Percentiles rank a stretch among this genome's conserved stretches.
Conservation (phyloP, 1,140 invertebrate genomes). For the Ips typographus region DNA sequence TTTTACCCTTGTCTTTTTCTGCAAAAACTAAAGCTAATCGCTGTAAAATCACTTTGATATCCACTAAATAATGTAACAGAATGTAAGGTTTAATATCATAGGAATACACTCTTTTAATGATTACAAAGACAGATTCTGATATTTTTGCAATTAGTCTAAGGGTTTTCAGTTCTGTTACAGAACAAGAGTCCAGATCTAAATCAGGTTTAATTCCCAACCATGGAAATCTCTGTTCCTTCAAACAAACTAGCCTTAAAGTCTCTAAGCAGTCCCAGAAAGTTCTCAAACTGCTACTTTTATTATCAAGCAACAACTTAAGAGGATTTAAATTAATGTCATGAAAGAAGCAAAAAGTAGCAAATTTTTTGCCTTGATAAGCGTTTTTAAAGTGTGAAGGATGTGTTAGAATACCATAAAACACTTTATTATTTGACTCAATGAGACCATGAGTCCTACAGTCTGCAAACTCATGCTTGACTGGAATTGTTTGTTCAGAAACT, state of each 20-base stretch:
- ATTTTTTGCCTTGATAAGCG: slow-evolving; percentile 33
- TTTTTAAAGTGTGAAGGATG: slow-evolving; percentile 34
- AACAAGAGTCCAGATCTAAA: slow-evolving; percentile 40
- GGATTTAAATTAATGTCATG: slow-evolving; percentile 35
- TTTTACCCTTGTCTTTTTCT: slow-evolving; percentile 21
- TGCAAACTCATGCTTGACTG: slow-evolving; percentile 34
- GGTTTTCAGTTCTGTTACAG: slow-evolving; percentile 40
- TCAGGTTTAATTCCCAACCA: slow-evolving; percentile 39
- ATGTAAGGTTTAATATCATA: slow-evolving; percentile 44
- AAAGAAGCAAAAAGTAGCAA: slow-evolving; percentile 37
- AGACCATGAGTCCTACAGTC: slow-evolving; percentile 35
- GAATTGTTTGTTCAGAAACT: slow-evolving; percentile 35
- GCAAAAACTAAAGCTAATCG: slow-evolving; percentile 39
- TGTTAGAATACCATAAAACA: slow-evolving; percentile 34
- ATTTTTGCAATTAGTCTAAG: slow-evolving; percentile 42
- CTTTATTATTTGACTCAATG: slow-evolving; percentile 36
- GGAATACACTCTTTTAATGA: slow-evolving; percentile 35
- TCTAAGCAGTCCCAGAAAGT: slow-evolving; percentile 45
- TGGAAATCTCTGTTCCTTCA: slow-evolving; percentile 45
- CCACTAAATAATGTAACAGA: slow-evolving; percentile 42
- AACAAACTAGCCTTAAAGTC: slow-evolving; percentile 38
- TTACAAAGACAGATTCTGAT: slow-evolving; percentile 42
- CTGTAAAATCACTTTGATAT: slow-evolving; percentile 41
- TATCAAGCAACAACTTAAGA: slow-evolving; percentile 39
- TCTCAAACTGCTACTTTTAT: slow-evolving; percentile 32